A percentile compares a stretch with the other conserved stretches of the same genome.
phyloP scores from a whole-genome alignment of 1,140 invertebrate genomes.

The Atta colombica region DNA sequence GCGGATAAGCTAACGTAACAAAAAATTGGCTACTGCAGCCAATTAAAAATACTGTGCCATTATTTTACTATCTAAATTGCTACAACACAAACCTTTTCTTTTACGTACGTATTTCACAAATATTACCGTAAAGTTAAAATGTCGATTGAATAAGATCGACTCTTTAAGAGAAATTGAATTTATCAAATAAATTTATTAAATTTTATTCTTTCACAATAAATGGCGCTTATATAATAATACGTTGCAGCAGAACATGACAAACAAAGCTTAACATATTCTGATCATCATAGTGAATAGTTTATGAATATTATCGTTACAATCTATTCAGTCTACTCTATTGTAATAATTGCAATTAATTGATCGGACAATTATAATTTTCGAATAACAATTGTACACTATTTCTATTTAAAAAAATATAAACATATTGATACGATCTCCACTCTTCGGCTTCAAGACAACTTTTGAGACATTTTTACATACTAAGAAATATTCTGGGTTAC shows the following conservation, averaged over 20 bases:
- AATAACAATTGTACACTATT: background rate
- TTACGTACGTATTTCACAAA: background rate
- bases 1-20: no score
- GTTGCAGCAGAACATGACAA: background rate
- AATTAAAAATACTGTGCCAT: no score
- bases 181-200: background rate
- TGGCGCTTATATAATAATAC: slow-evolving; percentile 2
- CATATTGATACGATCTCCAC: background rate
- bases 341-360: slow-evolving; percentile 11
- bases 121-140: background rate
- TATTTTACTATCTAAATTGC: no score
- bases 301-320: slow-evolving; percentile 32
- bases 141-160: background rate
- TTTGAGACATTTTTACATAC: background rate
- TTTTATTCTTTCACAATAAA: slow-evolving; percentile 20
- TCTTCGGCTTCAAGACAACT: background rate
- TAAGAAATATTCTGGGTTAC: background rate
- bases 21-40: no score
- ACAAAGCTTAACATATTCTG: background rate
- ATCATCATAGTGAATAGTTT: slow-evolving; percentile 24
- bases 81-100: no score
- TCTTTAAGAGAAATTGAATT: background rate
- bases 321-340: background rate
- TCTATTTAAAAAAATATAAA: background rate
- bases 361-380: background rate